These are phyloP conservation scores for Pediacus dermestoides DNA, from an alignment of 2,888 invertebrate genomes.

Conservation along the genomic window DNA sequence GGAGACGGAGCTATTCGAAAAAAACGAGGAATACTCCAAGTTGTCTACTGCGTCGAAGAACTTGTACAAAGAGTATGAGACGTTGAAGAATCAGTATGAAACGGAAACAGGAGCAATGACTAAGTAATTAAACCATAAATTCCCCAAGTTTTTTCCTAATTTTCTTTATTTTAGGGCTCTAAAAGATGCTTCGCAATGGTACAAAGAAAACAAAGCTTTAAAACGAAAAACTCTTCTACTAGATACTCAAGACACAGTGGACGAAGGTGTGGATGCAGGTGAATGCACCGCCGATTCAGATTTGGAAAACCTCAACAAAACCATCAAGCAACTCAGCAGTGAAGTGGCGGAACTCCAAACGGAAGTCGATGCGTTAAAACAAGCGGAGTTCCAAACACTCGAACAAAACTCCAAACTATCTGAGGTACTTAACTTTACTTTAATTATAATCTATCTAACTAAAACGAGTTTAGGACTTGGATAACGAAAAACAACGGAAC, in stretches of 20 bases:
- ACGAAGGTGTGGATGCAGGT: constrained; percentile 50
- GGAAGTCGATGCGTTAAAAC: constrained; percentile 59
- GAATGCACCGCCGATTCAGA: constrained; percentile 58
- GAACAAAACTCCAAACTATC: constrained; percentile 59
- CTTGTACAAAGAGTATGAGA: constrained; percentile 70
- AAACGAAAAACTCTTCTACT: constrained; percentile 66
- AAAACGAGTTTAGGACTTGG: constrained; percentile 51
- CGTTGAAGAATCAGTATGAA: constrained; percentile 69
- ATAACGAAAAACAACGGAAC: constrained; percentile 51
- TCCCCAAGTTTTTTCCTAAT: no score
- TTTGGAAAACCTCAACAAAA: constrained; percentile 65
- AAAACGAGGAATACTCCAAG: constrained; percentile 61
- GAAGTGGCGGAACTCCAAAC: constrained; percentile 66
- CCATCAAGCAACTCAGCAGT: constrained; percentile 61
- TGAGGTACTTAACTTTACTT: constrained; percentile 48
- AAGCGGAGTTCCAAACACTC: constrained; percentile 69
- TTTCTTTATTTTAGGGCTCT: constrained; percentile 58
- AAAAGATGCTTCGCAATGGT: constrained; percentile 70
- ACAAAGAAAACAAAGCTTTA: constrained; percentile 70
- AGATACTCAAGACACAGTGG: constrained; percentile 58
- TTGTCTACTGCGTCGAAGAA: constrained; percentile 65
- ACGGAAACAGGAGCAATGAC: constrained; percentile 72
- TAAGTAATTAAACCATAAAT: constrained; percentile 49
- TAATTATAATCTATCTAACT: neutral
- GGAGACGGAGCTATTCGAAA: constrained; percentile 59